Evolutionary conservation across 2,797 vertebrate genomes (phyloP), one percentile per base, ranked within the genome.

Genomic region (Ataeniobius toweri): DNA sequence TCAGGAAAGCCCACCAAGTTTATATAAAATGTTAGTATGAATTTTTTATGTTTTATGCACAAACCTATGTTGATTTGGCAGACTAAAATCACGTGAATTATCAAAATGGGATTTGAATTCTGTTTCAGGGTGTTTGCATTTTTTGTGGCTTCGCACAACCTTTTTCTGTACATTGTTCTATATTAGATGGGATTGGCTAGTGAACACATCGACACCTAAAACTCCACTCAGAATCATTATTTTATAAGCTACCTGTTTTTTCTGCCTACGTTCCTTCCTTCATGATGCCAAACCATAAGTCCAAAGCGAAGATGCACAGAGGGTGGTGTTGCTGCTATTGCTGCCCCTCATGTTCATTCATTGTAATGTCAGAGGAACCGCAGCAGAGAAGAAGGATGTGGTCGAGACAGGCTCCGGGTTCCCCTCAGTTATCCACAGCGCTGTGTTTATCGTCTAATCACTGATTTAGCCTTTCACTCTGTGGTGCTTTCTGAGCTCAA

Each of bases 1-100:
- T 94, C 92, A 92, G 92, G 92, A 91, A 89, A 86, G 74, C 13
- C 83, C 84, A 83, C 70, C 75, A 82, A 84, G 83, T 81, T 80
- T 72, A 74, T 73, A 75, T 13, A 74, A 28, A 51, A 68, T 76
- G 74, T 85, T 48, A 74, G 14, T 77, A 69, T 63, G 59, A 8
- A 56, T 68, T 28, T 24, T 59, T 36, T 14, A 28, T 51, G 67
- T 39, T 28, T 44, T 46, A 58, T 61, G 53, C 59, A 69, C 31
- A 56, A 24, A 16, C 73, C 41, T 75, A 56, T 68, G 28, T 39
- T 8, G 9, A 41, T 39, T 56, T 73, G 20, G 12, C 31, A 0
- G 8, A n/a, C 12, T 73, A 73, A 70, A 28, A 74, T 56, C 8
- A 72, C 22, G 44, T 10, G 59, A 58, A 53, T 36, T 20, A 79